Evolutionary conservation across 2,888 invertebrate species (phyloP), one percentile per base, ranked within the genome.

Genomic region (Schizotus pectinicornis): DNA sequence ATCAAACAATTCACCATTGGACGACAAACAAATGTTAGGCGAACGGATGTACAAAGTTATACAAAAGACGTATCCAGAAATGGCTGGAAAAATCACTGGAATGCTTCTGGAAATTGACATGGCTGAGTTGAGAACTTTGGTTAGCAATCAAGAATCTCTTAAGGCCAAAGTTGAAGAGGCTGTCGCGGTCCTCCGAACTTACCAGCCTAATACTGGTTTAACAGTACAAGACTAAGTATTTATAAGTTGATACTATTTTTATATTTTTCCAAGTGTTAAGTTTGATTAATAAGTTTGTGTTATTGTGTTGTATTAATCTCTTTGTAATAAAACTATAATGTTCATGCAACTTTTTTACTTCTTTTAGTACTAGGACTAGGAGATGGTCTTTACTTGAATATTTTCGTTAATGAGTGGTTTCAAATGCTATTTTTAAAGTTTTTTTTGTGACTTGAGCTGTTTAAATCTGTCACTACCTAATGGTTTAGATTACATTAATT

Each of bases 91-190:
- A 82, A 97, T 99, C 69, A 98, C 98, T 62, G 98, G 98, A 72
- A 98, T 98, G 98, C 85, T 98, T 80, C 82, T 98, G 74, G 98
- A 99, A 81, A 98, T 98, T 77, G 98, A 99, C 82, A 97, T 97
- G 81, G 92, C 95, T 6, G 98, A 98, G 80, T 83, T 98, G 70
- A 85, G 98, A 69, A 95, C 96, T 81, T 96, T 98, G 95, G 85
- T 98, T 74, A 94, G 96, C 80, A 73, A 75, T 60, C 90, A 90
- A 71, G 96, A 96, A 75, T 94, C 96, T 35, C 87, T 98, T 59
- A 94, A 94, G 80, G 92, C 95, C 61, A 98, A 97, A 85, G 94
- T 96, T 59, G 97, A 98, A 78, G 98, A 98, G 82, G 98, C 98
- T 63, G 95, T 98, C 72, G 95, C 96, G 74, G 98, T 98, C 67